Evolutionary conservation across 2,888 invertebrate genomes (phyloP).

Genomic region (Phytoseiulus persimilis): DNA sequence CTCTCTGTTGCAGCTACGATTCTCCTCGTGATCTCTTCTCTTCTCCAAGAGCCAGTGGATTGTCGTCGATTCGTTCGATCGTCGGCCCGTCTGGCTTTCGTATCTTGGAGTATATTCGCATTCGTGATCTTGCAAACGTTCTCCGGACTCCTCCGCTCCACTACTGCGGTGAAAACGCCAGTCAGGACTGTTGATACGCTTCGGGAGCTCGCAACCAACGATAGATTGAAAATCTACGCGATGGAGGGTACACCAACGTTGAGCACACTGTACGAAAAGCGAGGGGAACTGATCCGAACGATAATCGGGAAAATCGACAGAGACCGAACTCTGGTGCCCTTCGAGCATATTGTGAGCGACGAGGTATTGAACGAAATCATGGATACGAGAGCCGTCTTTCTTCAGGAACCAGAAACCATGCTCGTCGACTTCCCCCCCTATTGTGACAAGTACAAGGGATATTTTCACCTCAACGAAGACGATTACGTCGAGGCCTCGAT

Average conservation of each 20-base stretch:
- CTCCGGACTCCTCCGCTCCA: constrained; percentile 9
- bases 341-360: neutral
- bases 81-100: neutral
- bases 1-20: neutral
- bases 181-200: neutral
- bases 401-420: constrained; percentile 26
- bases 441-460: constrained; percentile 22
- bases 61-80: neutral
- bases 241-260: constrained; percentile 14
- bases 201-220: neutral
- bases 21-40: neutral
- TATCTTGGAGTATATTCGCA: neutral
- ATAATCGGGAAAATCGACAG: neutral
- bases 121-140: neutral
- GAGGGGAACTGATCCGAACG: neutral
- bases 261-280: neutral
- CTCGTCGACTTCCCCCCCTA: neutral
- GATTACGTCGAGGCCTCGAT: neutral
- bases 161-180: constrained; percentile 12
- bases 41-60: constrained; percentile 16
- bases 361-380: neutral
- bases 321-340: neutral
- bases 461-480: constrained; percentile 11
- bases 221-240: neutral
- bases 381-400: neutral